These are phyloP conservation scores for Cremastinae sp. DNA, from an alignment of 2,888 invertebrate genomes.

Conservation along the genomic window DNA sequence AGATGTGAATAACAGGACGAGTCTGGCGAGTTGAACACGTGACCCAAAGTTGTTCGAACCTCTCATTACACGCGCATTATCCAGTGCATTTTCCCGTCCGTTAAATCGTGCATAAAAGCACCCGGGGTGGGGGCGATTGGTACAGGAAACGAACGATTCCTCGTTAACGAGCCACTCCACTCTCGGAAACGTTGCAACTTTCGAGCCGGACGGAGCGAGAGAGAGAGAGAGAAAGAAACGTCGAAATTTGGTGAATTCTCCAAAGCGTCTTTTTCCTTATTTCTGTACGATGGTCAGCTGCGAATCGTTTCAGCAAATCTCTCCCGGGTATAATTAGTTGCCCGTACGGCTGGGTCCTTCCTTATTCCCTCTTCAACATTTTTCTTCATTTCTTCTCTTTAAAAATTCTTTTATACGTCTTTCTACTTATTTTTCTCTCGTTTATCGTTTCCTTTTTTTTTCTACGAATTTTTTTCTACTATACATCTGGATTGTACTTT, in stretches of 20 bases:
- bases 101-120: conserved; percentile 5
- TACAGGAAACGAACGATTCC: conserved; percentile 38
- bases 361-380: conserved; percentile 9
- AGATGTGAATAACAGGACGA: too few relatives aligned
- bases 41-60: too few relatives aligned
- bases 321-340: conserved; percentile 57
- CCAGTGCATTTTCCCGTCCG: too few relatives aligned
- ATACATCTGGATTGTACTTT: too few relatives aligned
- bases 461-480: too few relatives aligned
- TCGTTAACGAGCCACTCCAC: conserved; percentile 54
- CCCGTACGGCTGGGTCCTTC: conserved; percentile 40
- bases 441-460: too few relatives aligned
- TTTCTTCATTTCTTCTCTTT: not conserved
- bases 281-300: conserved; percentile 53
- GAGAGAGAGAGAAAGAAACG: conserved; percentile 13
- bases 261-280: conserved; percentile 14
- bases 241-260: conserved; percentile 4
- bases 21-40: too few relatives aligned
- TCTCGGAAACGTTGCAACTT: conserved; percentile 46
- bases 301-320: conserved; percentile 53
- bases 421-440: not conserved
- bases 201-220: conserved; percentile 33
- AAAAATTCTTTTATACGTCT: conserved; percentile 15
- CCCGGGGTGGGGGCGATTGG: conserved; percentile 42
- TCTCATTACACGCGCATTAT: too few relatives aligned